Evolutionary conservation across 2,888 invertebrate species (phyloP).

Genomic region (Xestia rhomboidea): DNA sequence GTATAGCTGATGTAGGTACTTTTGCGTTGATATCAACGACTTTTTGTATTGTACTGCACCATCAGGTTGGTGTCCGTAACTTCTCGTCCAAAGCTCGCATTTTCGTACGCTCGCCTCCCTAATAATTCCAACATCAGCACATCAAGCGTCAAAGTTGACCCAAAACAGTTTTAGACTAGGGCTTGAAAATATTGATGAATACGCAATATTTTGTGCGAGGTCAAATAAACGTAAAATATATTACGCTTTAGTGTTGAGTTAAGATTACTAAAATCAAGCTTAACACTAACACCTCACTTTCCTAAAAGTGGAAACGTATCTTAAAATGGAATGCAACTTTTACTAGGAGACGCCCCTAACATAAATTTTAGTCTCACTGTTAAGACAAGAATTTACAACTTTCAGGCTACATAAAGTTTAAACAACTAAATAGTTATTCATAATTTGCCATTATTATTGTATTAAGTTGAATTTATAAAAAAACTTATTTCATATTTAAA

Average conservation of each 20-base stretch:
- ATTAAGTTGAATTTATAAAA: too few species aligned
- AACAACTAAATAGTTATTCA: neutral
- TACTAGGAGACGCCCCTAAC: neutral
- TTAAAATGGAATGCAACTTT: slow-evolving; percentile 1
- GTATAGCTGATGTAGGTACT: too few species aligned
- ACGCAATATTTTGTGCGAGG: neutral
- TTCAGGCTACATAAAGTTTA: neutral
- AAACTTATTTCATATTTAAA: neutral
- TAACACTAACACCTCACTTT: neutral
- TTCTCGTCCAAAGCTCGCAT: neutral
- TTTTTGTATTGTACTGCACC: too few species aligned
- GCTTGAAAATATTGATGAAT: neutral
- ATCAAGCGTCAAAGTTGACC: neutral
- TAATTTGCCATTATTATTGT: neutral
- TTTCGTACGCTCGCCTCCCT: neutral
- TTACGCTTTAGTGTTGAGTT: neutral
- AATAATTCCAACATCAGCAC: neutral
- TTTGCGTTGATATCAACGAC: too few species aligned
- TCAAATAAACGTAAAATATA: neutral
- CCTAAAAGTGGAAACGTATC: neutral
- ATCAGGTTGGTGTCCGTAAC: neutral
- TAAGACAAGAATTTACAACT: neutral
- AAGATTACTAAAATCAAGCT: neutral
- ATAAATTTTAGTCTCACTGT: neutral
- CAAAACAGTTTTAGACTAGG: neutral